Base-by-base conservation (phyloP, 2,113 vertebrate genomes). In the Onychostruthus taczanowskii region DNA sequence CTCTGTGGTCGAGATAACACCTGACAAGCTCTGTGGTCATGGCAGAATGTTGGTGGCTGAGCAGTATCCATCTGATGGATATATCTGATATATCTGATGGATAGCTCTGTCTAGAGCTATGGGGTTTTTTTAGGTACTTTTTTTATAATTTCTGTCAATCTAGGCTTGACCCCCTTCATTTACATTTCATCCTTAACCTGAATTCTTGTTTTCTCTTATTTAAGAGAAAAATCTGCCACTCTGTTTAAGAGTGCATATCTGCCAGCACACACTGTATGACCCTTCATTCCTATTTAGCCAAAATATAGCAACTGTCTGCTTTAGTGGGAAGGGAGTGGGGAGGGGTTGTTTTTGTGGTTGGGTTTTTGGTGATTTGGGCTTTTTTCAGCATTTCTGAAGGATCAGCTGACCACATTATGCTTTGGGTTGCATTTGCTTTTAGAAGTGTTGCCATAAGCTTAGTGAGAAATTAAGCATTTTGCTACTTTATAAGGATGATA, bases 1-100 rank as follows among this genome's bases (percentile, higher is more conserved):
- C 21, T 18, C 30, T 7, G 10, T 27, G 52, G 17, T 47, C 7
- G 4, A 44, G 37, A 6, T 10, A 24, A 20, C 0, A 0, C 44
- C 49, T 23, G 26, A 30, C 72, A 62, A 77, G 10, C 21, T 18
- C 30, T 7, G 10, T 27, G 52, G 17, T 47, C 7, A 27, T 0
- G 8, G 23, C 33, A 24, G 75, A 27, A 23, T 66, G 26, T 37
- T 88, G 64, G 30, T 82, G 47, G 21, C 87, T 44, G 52, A 35
- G 37, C 31, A 53, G 37, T 7, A 17, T 18, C 58, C 23, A 19
- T 26, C 58, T 76, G 58, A 50, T 24, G 30, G 33, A 18, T 26
- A 23, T 41, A 41, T 41, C 39, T 41, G 58, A 24, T 23, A 23
- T 39, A 39, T 39, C 39, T 11, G 56, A 24, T 24, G 22, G n/a